Evolutionary conservation across 2,888 invertebrate species (phyloP), one percentile per base, ranked within the genome.

Genomic region (Lepetodrilus schrolli): DNA sequence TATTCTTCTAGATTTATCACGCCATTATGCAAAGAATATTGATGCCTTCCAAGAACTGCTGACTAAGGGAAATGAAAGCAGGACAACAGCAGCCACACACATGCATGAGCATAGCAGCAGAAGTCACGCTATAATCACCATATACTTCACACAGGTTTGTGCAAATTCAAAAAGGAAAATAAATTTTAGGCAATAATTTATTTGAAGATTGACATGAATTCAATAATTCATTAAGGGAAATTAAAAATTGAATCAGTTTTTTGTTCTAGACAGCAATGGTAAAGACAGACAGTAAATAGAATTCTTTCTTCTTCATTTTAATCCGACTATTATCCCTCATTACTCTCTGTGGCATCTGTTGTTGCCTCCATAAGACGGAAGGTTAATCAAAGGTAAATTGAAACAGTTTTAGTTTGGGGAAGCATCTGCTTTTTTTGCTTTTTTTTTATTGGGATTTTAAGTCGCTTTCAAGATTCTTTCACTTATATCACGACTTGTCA

Each of bases 81-180:
- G 95, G 20, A 93, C 93, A 80, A 94, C 94, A 13, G 95, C 95
- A 0, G 93, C 94, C 38, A 95, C 95, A 0, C 92, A 93, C 66
- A 93, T 94, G 66, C 95, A 95, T 90, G 92, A 93, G 13, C 92
- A 92, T 72, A 95, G 95, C 91, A 93, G 85, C 92, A 93, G 83
- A 89, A 93, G 80, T 90, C 92, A 92, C 76, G 94, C 94, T 66
- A 93, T 93, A 34, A 90, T 93, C 81, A 93, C 93, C 76, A 91
- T 93, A 36, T 84, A 78, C 71, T 90, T 90, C 74, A 89, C 88
- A 50, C 90, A 90, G 89, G 91, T 90, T 75, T 58, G 79, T 73
- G 58, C 34, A n/a, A 49, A 5, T 17, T 38, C 5, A 38, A 4
- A 37, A 5, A 34, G 1, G 7, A 37, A 7, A n/a, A 13, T 47